Evolutionary conservation across 2,888 invertebrate species (phyloP), one percentile per base, ranked within the genome.

Genomic region (Mythimna loreyi): DNA sequence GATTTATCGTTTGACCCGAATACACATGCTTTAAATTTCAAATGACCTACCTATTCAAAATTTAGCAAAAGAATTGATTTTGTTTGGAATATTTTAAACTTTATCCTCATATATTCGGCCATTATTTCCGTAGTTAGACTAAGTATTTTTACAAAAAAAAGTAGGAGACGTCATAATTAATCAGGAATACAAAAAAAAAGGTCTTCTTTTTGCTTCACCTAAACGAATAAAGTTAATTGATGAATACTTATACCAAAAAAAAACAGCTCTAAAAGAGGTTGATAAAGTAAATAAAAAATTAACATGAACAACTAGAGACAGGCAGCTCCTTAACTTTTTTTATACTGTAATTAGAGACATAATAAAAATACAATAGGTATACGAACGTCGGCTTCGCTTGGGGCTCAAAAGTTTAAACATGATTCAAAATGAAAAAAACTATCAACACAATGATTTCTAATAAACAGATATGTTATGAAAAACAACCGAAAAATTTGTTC

Each of bases 21-120:
- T 75, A 72, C 23, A 47, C 25, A 11, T 33, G 4, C 5, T 72
- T 72, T 57, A 75, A 75, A 75, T 75, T 68, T 52, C 30, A 72
- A 72, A 75, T 72, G 2, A 43, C 13, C 33, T 33, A 50, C 25
- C 19, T 47, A 55, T 57, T 36, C 50, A 52, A n/a, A 40, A 45
- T 56, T 75, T 56, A 36, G 33, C 36, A 45, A 45, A 36, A 36
- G 21, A 67, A 57, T 67, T 45, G 0, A 75, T 75, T 75, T 23
- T 36, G n/a, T n/a, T 67, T 36, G 13, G n/a, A 67, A 67, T 57
- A 52, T 52, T 4, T 58, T 21, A 69, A 50, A 30, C 50, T 65
- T 75, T 9, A 28, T 43, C 2, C 36, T 28, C n/a, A 52, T 21
- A 45, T 30, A 73, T 21, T 0, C 19, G 19, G n/a, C 30, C n/a